Percentiles rank a stretch among this genome's conserved stretches.
These are phyloP conservation scores for Peucedramus taeniatus DNA, from an alignment of 2,113 vertebrate species.

Conservation along the genomic window DNA sequence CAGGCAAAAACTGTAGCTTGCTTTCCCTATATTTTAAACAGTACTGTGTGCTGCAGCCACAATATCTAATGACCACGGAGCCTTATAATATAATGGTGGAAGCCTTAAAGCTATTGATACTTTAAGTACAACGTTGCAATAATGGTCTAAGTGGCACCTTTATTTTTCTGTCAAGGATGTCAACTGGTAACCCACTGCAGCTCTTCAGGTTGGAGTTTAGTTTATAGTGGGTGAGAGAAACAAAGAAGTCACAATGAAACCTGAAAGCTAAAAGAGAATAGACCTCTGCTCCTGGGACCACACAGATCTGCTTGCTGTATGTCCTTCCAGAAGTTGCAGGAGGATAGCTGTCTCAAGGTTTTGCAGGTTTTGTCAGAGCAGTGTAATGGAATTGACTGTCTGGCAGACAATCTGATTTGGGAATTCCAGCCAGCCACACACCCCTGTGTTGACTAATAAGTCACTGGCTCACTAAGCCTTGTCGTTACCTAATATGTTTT, in stretches of 20 bases:
- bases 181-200: neutral
- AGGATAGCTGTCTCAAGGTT: slow-evolving; percentile 18
- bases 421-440: slow-evolving; percentile 53
- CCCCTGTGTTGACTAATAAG: slow-evolving; percentile 38
- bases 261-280: neutral
- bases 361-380: slow-evolving; percentile 5
- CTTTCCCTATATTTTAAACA: neutral
- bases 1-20: neutral
- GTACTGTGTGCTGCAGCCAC: neutral
- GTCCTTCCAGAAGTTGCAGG: neutral
- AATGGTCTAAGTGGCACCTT: neutral
- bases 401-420: slow-evolving; percentile 58
- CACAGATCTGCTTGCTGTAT: neutral
- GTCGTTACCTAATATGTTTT: slow-evolving; percentile 6
- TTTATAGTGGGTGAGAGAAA: neutral
- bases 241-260: neutral
- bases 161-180: neutral
- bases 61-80: neutral
- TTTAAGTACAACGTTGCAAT: neutral
- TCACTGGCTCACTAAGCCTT: slow-evolving; percentile 34
- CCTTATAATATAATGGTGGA: neutral
- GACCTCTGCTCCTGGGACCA: neutral
- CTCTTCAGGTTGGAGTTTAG: neutral
- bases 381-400: slow-evolving; percentile 44
- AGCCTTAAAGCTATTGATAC: neutral